Evolutionary conservation across 2,113 vertebrate genomes (phyloP).

Genomic region (Sminthopsis crassicaudata): DNA sequence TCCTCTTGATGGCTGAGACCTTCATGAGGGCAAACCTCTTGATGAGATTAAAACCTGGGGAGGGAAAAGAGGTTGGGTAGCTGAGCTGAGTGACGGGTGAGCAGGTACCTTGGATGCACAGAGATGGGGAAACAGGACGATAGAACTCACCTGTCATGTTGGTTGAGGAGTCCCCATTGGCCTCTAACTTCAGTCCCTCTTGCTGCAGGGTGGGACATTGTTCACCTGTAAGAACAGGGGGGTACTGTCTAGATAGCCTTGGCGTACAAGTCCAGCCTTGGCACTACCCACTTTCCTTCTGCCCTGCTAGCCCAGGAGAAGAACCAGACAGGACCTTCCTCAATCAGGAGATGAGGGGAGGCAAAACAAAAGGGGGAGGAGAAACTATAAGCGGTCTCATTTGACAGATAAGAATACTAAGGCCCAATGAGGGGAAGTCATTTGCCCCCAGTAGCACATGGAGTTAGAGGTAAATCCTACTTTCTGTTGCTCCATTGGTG

Average conservation of each 20-base stretch:
- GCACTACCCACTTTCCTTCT: not conserved
- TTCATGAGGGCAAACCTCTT: constrained; percentile 92
- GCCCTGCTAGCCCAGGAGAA: not conserved
- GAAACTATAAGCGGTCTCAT: not conserved
- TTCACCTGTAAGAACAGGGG: constrained; percentile 71
- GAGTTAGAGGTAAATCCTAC: not conserved
- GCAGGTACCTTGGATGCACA: not conserved
- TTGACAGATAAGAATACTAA: not conserved
- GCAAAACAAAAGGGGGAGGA: not conserved
- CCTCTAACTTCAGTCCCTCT: constrained; percentile 81
- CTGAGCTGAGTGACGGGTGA: not conserved
- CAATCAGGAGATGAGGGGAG: not conserved
- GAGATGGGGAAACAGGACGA: not conserved
- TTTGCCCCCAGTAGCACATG: too few species aligned
- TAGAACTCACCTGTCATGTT: constrained; percentile 82
- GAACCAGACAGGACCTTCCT: constrained; percentile 3
- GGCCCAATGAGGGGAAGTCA: not conserved
- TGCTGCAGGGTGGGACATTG: constrained; percentile 80
- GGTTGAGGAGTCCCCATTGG: constrained; percentile 70
- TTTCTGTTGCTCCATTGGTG: not conserved
- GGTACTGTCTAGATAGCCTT: too few species aligned
- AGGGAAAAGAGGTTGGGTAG: not conserved
- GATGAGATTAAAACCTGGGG: constrained; percentile 92
- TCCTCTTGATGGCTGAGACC: constrained; percentile 92
- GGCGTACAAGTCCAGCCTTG: not conserved